A percentile compares a stretch with the other conserved stretches of the same genome.
These are phyloP conservation scores for Horisme vitalbata DNA, from an alignment of 2,888 invertebrate genomes.

Conservation along the genomic window DNA sequence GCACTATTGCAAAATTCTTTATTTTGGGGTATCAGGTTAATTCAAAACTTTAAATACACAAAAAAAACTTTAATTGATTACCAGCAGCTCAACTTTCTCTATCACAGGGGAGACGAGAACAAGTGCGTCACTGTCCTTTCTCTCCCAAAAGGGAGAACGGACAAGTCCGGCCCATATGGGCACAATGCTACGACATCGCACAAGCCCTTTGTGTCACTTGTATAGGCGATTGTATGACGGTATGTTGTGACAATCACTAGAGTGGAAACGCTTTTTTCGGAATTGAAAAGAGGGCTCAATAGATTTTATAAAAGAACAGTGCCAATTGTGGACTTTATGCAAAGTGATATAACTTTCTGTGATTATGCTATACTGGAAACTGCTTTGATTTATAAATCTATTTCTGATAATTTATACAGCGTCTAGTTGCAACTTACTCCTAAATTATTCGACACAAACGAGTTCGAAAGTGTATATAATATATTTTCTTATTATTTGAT, in stretches of 20 bases:
- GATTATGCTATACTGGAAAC: no score
- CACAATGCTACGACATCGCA: conserved; percentile 25
- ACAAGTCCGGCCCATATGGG: conserved; percentile 26
- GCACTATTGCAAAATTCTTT: no score
- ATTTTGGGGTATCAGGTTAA: no score
- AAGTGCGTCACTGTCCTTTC: conserved; percentile 19
- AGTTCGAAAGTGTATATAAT: no score
- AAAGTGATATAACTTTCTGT: neutral
- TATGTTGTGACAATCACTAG: conserved; percentile 27
- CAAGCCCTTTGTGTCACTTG: conserved; percentile 25
- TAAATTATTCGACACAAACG: no score
- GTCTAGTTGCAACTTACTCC: no score
- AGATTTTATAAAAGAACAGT: conserved; percentile 13
- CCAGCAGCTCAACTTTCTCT: conserved; percentile 20
- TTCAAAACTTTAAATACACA: neutral
- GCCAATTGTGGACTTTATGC: conserved; percentile 11
- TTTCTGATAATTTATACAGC: no score
- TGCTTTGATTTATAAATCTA: no score
- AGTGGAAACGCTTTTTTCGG: conserved; percentile 16
- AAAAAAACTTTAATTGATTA: conserved; percentile 7
- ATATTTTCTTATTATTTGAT: no score
- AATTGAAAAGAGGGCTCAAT: conserved; percentile 13
- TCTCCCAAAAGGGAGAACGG: conserved; percentile 19
- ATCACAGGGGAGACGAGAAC: conserved; percentile 12
- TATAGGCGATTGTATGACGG: conserved; percentile 21